Percentiles rank a stretch among this genome's conserved stretches.
These are phyloP conservation scores for Alethe castanea DNA, from an alignment of 2,113 vertebrate genomes.

Conservation along the genomic window DNA sequence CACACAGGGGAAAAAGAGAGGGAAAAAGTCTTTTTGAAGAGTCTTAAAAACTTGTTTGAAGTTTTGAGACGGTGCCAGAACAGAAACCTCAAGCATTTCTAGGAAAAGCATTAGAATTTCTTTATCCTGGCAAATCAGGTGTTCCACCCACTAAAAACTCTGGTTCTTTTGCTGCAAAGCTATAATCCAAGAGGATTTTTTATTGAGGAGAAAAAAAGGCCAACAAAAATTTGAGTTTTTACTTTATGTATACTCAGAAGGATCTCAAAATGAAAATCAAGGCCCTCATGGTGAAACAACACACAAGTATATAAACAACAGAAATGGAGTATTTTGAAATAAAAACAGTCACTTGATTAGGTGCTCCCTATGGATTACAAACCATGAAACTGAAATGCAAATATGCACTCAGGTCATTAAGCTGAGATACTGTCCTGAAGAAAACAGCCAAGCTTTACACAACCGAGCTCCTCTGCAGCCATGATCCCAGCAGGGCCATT, in stretches of 20 bases:
- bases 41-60: not conserved
- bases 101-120: not conserved
- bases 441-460: not conserved
- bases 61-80: not conserved
- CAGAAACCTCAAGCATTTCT: not conserved
- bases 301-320: not conserved
- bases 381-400: not conserved
- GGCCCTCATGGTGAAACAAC: not conserved
- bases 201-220: fast-evolving
- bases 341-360: not conserved
- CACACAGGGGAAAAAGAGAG: not conserved
- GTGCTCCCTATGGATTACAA: not conserved
- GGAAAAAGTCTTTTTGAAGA: not conserved
- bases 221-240: not conserved
- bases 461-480: not conserved
- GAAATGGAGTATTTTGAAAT: not conserved
- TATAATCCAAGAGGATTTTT: not conserved
- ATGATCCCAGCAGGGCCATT: not conserved
- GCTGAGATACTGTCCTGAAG: not conserved
- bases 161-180: not conserved
- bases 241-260: not conserved
- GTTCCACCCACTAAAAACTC: not conserved
- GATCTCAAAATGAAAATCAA: not conserved
- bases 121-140: not conserved
- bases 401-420: not conserved